Conservation (phyloP, 2,797 vertebrate species). For the Chaunax sp. region DNA sequence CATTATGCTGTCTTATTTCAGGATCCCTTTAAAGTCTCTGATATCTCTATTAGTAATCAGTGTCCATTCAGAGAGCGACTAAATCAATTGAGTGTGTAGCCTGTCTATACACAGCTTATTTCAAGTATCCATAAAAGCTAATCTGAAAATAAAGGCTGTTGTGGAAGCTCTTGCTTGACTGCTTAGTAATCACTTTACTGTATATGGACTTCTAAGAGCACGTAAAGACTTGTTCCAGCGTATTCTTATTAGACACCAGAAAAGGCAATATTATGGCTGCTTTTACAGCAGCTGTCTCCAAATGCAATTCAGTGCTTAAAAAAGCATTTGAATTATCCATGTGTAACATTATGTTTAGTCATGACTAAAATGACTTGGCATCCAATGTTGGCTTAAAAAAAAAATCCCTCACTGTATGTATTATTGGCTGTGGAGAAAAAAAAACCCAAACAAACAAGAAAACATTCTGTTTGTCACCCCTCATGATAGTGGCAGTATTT, state of each 20-base stretch:
- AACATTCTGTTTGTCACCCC: conserved; percentile 25
- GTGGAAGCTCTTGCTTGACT: conserved; percentile 21
- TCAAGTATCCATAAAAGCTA: conserved; percentile 51
- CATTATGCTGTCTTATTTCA: conserved; percentile 27
- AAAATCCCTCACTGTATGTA: conserved; percentile 5
- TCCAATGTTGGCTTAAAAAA: conserved; percentile 28
- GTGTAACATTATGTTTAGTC: conserved; percentile 2
- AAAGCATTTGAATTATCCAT: conserved; percentile 28
- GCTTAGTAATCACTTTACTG: conserved; percentile 32
- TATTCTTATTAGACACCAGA: conserved; percentile 11
- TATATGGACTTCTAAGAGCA: conserved; percentile 27
- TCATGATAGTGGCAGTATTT: conserved; percentile 41
- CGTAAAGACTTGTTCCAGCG: conserved; percentile 28
- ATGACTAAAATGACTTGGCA: conserved; percentile 36
- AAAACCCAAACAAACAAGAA: conserved; percentile 36
- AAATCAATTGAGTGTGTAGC: conserved; percentile 56
- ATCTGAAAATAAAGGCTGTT: conserved; percentile 32
- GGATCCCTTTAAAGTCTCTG: conserved; percentile 29
- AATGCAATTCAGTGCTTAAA: background rate
- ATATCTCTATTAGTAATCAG: conserved; percentile 55
- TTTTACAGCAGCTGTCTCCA: conserved; percentile 13
- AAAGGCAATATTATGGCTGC: background rate
- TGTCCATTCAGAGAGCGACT: conserved; percentile 62
- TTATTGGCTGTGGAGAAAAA: conserved; percentile 21
- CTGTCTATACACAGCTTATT: conserved; percentile 36